Percentiles rank a stretch among this genome's conserved stretches.
phyloP scores from a whole-genome alignment of 2,888 invertebrate genomes.

The Taenaris catops region DNA sequence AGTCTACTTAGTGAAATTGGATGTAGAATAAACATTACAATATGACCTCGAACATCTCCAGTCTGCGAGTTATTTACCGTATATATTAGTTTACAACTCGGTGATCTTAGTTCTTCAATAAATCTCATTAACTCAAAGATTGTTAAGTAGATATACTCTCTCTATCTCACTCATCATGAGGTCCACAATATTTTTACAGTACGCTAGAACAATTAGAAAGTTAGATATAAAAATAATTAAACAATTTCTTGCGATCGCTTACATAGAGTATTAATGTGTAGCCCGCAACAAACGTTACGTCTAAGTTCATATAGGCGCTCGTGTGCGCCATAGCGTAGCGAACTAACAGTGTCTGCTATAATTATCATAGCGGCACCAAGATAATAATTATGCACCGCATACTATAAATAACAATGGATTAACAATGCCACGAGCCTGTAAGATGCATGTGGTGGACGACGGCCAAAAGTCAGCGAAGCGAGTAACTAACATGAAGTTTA shows the following conservation, averaged over 20 bases:
- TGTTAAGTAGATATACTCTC: too few relatives aligned
- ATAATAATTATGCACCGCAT: constrained; percentile 34
- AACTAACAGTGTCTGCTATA: constrained; percentile 34
- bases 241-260: constrained; percentile 11
- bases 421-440: constrained; percentile 45
- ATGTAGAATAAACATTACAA: too few relatives aligned
- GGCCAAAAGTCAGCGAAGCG: constrained; percentile 57
- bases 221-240: constrained; percentile 14
- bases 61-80: too few relatives aligned
- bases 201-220: too few relatives aligned
- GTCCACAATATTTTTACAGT: too few relatives aligned
- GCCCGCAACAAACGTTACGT: constrained; percentile 34
- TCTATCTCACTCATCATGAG: too few relatives aligned
- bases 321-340: constrained; percentile 38
- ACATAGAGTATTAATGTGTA: constrained; percentile 9
- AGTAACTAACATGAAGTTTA: constrained; percentile 47
- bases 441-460: constrained; percentile 53
- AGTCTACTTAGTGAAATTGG: too few relatives aligned
- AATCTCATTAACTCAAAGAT: too few relatives aligned
- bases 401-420: constrained; percentile 62
- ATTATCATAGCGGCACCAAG: constrained; percentile 36
- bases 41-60: too few relatives aligned
- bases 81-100: too few relatives aligned
- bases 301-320: constrained; percentile 34
- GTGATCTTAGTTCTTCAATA: too few relatives aligned